Conservation (phyloP, 2,113 vertebrate species). For the Spheniscus mendiculus region DNA sequence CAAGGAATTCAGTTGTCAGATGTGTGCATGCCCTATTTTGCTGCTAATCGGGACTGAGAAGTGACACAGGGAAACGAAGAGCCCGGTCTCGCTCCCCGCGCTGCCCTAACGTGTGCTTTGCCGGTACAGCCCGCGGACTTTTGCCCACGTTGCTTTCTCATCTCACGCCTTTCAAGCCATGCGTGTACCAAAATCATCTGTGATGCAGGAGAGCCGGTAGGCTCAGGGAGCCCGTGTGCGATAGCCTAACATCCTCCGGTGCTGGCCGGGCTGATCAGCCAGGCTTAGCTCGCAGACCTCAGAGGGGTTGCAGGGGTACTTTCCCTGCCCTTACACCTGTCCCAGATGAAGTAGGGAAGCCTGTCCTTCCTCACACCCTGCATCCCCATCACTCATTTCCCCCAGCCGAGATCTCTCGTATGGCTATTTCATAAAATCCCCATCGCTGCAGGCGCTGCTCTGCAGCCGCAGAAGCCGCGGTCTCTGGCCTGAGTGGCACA, state of each 20-base stretch:
- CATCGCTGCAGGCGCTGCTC: accelerated
- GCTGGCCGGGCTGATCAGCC: background rate
- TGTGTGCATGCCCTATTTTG: background rate
- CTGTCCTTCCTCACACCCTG: background rate
- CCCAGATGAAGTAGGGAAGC: background rate
- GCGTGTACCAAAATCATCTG: accelerated
- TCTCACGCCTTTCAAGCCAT: background rate
- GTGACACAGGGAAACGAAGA: background rate
- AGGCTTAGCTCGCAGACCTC: background rate
- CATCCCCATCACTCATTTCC: background rate
- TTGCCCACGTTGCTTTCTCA: accelerated
- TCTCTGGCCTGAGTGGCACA: background rate
- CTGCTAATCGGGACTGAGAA: constrained; percentile 12
- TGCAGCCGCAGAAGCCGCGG: accelerated
- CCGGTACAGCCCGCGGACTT: background rate
- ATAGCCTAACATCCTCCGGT: accelerated
- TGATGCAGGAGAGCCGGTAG: background rate
- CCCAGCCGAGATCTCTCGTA: background rate
- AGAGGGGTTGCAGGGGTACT: accelerated
- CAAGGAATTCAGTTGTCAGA: constrained; percentile 43
- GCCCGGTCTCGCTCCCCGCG: background rate
- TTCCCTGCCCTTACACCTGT: background rate
- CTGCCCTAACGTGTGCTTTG: background rate
- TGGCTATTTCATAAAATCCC: accelerated
- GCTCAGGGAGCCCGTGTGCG: accelerated